Evolutionary conservation across 2,113 vertebrate species (phyloP), one percentile per base, ranked within the genome.

Genomic region (Oryzias melastigma): DNA sequence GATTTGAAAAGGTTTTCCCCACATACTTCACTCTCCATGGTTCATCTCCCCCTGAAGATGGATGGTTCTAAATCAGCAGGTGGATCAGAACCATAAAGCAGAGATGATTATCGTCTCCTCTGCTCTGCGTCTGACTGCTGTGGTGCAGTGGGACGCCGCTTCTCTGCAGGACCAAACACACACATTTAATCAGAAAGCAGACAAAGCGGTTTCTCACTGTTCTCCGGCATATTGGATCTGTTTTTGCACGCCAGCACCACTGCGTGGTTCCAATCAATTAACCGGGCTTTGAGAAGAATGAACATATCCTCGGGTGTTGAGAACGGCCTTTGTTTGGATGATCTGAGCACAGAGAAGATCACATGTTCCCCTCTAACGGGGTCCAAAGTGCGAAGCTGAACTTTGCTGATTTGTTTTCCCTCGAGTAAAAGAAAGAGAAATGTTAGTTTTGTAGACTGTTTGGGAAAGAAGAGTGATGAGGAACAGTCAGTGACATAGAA

Each of bases 231-330:
- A 19, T 52, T 69, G 50, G 63, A 67, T 81, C 58, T 73, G 66
- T 84, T 65, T 60, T 76, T 71, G 58, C 83, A 86, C 75, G 55
- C 45, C 58, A 58, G 56, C 61, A 71, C 56, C 49, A 18, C 51
- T 29, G 54, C 68, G 73, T 76, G 81, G 53, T 78, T 87, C 67
- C 46, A 85, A 88, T 86, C 77, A 81, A 81, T 85, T 81, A 80
- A 73, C 57, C 42, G 19, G 18, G 76, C 58, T 58, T 53, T 71
- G 71, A 0, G 1, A 60, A 68, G 62, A 78, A 80, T 56, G 42
- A 75, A 85, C 83, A 81, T 65, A 79, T 76, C 71, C 78, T 1
- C 29, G 52, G 74, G 66, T 68, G 64, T 55, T 75, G 82, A 69
- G 81, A 79, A 73, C 62, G 24, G 65, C 25, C 68, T 61, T 77